phyloP scores from a whole-genome alignment of 2,888 invertebrate genomes.

The Scaptodrosophila latifasciaeformis region DNA sequence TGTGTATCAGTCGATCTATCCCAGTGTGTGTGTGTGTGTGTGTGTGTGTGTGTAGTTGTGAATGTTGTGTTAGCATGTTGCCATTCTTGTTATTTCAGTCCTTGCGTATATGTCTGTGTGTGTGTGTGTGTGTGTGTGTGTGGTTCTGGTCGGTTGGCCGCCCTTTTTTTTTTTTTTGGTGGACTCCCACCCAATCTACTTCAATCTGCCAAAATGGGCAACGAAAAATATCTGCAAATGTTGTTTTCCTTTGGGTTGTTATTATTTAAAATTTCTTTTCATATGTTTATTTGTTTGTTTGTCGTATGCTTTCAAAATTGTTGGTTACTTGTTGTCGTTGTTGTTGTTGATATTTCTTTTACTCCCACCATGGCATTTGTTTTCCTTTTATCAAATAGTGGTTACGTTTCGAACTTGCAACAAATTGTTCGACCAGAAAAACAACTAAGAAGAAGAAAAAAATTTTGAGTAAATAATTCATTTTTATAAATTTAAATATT shows the following conservation, averaged over 20 bases:
- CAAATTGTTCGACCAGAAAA: too few relatives aligned
- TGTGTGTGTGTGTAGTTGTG: slow-evolving; percentile 14
- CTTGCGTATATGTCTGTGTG: not conserved
- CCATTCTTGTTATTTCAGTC: not conserved
- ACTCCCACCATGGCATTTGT: not conserved
- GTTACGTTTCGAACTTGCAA: too few relatives aligned
- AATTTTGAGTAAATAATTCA: too few relatives aligned
- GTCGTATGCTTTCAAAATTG: slow-evolving; percentile 3
- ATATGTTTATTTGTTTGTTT: slow-evolving; percentile 9
- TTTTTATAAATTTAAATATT: too few relatives aligned
- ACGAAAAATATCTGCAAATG: slow-evolving; percentile 61
- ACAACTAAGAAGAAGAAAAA: too few relatives aligned
- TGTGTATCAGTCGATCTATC: slow-evolving; percentile 58
- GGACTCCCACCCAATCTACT: not conserved
- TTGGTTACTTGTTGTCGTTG: not conserved
- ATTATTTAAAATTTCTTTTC: slow-evolving; percentile 59
- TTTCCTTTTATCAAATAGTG: not conserved
- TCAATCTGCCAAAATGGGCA: slow-evolving; percentile 9
- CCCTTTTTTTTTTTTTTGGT: slow-evolving; percentile 13
- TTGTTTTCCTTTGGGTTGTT: slow-evolving; percentile 70
- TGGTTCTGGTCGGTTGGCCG: slow-evolving; percentile 31
- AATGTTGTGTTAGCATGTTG: slow-evolving; percentile 3
- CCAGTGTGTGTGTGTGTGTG: slow-evolving; percentile 22
- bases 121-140: slow-evolving; percentile 10
- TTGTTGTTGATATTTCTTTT: slow-evolving; percentile 2